Base-by-base conservation (phyloP, 2,888 invertebrate species). In the Argyresthia albistria region DNA sequence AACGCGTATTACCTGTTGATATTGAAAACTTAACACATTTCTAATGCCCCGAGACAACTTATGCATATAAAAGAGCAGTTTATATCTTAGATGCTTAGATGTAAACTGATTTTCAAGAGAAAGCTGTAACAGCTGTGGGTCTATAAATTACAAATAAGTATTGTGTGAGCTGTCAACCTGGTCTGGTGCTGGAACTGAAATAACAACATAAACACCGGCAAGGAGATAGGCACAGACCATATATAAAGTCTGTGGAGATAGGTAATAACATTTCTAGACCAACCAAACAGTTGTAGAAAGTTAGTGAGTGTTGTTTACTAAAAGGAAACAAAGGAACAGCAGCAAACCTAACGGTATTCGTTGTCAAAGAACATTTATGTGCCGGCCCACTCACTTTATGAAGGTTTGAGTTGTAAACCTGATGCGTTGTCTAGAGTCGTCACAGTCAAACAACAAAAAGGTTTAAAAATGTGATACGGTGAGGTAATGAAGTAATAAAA, bases 331-430 rank as follows among this genome's bases (percentile, higher is more conserved):
- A 48, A 37, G 48, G 48, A 48, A 36, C 36, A 48, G 48, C 37
- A 48, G 48, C 37, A 48, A 37, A 15, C 39, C 48, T 48, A 48
- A 48, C 48, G 48, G 48, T 48, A n/a, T 25, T 37, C 48, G 10
- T 37, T 48, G 48, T 48, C 48, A 36, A 37, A 35, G 48, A 25
- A 47, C 25, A 25, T 25, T 43, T 43, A 43, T 43, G 43, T 43
- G 14, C 4, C 45, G 4, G 15, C 45, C 15, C 45, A 42, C 42
- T 42, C 42, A 42, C 42, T 11, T 11, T 11, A 42, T 6, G 25
- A 25, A 25, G 25, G 25, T 25, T 25, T 25, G 25, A 25, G 25
- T 25, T 25, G 25, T 25, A 25, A 25, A 25, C 25, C 25, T 25
- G 25, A 25, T 25, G 25, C 6, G 25, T 25, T 25, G 6, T 25